Base-by-base conservation (phyloP, 2,888 invertebrate species). In the Brenthis daphne region DNA sequence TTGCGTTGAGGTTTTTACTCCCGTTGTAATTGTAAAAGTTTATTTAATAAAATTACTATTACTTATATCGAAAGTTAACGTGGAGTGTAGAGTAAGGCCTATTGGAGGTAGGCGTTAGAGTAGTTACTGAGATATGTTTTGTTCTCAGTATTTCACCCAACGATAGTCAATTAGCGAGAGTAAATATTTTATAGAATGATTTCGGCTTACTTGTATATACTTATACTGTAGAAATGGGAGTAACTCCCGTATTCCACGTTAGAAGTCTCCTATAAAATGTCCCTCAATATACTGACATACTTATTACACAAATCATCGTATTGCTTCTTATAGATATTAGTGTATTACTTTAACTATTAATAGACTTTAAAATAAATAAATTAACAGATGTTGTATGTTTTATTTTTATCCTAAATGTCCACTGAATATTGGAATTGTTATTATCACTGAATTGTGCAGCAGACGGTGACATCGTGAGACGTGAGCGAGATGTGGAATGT, bases 111-210 rank as follows among this genome's bases (percentile, higher is more conserved):
- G 84, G 79, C 67, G 50, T 76, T 88, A 89, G 85, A 79, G 84
- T 88, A 90, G 88, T 87, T 82, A 80, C 86, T 88, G 90, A 82
- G 90, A 85, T 81, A 79, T 72, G 65, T 74, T 76, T 79, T 75
- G 75, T 85, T 87, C 89, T 87, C 91, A 87, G 88, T 86, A 73
- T 84, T 88, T 88, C 90, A 92, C 92, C 92, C 92, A 92, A 92
- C 92, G 92, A 92, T 92, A 92, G 92, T 92, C 92, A 92, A 90
- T 92, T 92, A 92, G 90, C 80, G 83, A 88, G 86, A 86, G 87
- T 86, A 85, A 89, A 91, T 88, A 88, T 86, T 88, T 87, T 88
- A 82, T 89, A 90, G 85, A 81, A 81, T 78, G 83, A 80, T 84
- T 82, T 83, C 82, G 80, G 78, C 79, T 83, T 82, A 82, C 81